Evolutionary conservation across 1,140 invertebrate genomes (phyloP).

Genomic region (Drosophila rufa): DNA sequence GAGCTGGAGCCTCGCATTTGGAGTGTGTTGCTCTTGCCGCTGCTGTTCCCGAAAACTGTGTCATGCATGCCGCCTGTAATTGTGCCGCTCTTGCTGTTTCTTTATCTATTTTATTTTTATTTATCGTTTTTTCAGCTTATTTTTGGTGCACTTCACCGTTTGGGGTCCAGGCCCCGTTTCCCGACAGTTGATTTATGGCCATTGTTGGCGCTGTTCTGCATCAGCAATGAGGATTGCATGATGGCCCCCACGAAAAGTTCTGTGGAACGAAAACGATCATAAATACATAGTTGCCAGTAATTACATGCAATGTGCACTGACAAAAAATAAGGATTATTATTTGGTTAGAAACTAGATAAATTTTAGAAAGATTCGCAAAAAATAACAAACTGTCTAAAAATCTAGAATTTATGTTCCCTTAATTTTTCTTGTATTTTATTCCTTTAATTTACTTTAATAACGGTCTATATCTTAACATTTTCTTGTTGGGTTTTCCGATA

Average conservation of each 20-base stretch:
- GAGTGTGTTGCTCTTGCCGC: conserved; percentile 8
- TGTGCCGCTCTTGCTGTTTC: conserved; percentile 4
- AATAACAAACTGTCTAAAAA: background rate
- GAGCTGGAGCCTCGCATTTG: conserved; percentile 8
- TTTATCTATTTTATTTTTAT: background rate
- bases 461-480: background rate
- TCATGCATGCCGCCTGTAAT: conserved; percentile 55
- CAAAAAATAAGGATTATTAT: background rate
- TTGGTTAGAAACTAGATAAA: background rate
- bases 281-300: conserved; percentile 35
- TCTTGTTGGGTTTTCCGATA: conserved; percentile 18
- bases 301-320: conserved; percentile 20
- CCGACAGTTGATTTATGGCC: conserved; percentile 48
- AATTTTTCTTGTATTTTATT: background rate
- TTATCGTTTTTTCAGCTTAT: background rate
- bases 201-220: conserved; percentile 42
- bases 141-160: conserved; percentile 13
- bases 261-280: conserved; percentile 21
- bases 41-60: conserved; percentile 57
- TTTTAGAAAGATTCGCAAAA: background rate
- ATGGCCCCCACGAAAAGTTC: conserved; percentile 21
- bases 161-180: conserved; percentile 43
- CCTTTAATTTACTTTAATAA: background rate
- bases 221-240: conserved; percentile 40
- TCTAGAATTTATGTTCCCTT: background rate